A percentile compares a stretch with the other conserved stretches of the same genome.
These are phyloP conservation scores for Atta colombica DNA, from an alignment of 1,140 invertebrate genomes.

Conservation along the genomic window DNA sequence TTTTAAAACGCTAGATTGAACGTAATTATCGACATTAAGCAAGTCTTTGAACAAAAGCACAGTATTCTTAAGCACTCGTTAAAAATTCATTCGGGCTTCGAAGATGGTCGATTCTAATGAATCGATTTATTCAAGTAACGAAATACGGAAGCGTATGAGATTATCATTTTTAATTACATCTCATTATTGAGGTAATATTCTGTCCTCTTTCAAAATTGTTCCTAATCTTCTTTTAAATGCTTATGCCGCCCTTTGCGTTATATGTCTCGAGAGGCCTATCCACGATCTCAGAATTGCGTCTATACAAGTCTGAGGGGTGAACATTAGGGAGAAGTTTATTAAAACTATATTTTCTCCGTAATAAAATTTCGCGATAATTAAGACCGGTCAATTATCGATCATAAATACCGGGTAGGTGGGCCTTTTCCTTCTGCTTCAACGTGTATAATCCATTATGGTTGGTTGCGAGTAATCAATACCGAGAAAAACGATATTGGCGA, in stretches of 20 bases:
- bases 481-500: conserved; percentile 65
- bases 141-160: conserved; percentile 61
- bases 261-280: conserved; percentile 23
- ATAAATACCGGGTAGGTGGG: conserved; percentile 75
- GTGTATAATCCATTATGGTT: conserved; percentile 67
- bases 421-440: conserved; percentile 4
- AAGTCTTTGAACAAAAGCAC: conserved; percentile 16
- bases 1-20: not conserved
- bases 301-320: conserved; percentile 25
- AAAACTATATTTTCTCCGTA: conserved; percentile 72
- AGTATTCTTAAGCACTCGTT: conserved; percentile 35
- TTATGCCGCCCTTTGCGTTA: conserved; percentile 2
- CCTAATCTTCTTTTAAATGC: conserved; percentile 7
- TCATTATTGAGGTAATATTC: conserved; percentile 63
- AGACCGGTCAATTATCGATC: conserved; percentile 74
- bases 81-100: conserved; percentile 34
- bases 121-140: conserved; percentile 32
- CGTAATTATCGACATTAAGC: conserved; percentile 36
- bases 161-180: conserved; percentile 77
- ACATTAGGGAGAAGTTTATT: conserved; percentile 60
- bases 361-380: conserved; percentile 81
- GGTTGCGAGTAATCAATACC: conserved; percentile 73
- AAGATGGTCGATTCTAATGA: not conserved
- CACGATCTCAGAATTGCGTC: conserved; percentile 31
- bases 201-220: conserved; percentile 21